Evolutionary conservation across 2,888 invertebrate genomes (phyloP).

Genomic region (Macrostomum cliftonense): DNA sequence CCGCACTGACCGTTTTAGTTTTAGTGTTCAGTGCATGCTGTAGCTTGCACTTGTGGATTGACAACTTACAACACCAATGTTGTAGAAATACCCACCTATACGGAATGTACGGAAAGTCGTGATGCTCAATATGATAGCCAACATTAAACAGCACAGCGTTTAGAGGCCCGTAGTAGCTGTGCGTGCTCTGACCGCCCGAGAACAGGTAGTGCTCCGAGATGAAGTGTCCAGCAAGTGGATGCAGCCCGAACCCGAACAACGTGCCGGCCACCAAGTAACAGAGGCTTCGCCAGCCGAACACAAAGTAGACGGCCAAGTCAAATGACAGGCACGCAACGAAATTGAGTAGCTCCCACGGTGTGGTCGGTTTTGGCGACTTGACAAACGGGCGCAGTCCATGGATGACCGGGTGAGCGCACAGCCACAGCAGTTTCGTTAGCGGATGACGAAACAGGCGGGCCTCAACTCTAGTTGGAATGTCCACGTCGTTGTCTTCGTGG

Average conservation of each 20-base stretch:
- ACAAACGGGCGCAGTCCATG: constrained; percentile 32
- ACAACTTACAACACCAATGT: too few relatives aligned
- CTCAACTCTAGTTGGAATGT: constrained; percentile 33
- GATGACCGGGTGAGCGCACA: constrained; percentile 28
- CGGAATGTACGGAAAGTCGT: constrained; percentile 38
- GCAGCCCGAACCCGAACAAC: constrained; percentile 28
- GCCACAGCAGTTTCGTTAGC: constrained; percentile 31
- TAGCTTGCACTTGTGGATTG: too few relatives aligned
- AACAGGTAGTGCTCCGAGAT: constrained; percentile 36
- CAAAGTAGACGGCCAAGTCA: constrained; percentile 19
- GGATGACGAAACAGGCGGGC: constrained; percentile 27
- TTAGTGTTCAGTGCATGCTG: too few relatives aligned
- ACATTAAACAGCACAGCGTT: constrained; percentile 34
- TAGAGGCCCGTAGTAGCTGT: constrained; percentile 36
- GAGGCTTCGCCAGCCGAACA: constrained; percentile 24
- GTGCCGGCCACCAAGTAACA: constrained; percentile 27
- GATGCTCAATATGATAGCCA: constrained; percentile 36
- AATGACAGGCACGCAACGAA: constrained; percentile 21
- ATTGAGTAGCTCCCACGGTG: constrained; percentile 28
- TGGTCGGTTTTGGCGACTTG: constrained; percentile 29
- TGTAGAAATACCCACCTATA: constrained; percentile 18
- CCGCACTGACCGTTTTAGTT: too few relatives aligned
- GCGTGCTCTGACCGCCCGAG: constrained; percentile 25
- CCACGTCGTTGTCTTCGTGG: constrained; percentile 32
- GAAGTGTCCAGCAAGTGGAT: constrained; percentile 34